Conservation (phyloP, 2,113 vertebrate genomes). For the Mustelus asterias region DNA sequence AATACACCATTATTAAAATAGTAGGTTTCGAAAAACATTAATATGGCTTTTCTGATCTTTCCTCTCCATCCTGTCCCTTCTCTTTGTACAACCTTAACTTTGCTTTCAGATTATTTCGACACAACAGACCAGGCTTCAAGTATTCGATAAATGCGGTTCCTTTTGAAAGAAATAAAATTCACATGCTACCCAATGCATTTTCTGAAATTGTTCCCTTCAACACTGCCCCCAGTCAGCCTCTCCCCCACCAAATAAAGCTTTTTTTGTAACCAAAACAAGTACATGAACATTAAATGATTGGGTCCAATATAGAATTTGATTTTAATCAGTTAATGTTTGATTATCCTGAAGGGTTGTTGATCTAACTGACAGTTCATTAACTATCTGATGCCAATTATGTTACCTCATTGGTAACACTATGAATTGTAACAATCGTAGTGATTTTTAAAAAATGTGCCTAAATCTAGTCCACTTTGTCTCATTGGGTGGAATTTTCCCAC, state of each 20-base stretch:
- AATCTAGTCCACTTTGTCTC: background rate
- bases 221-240: no score
- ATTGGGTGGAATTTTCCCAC: background rate
- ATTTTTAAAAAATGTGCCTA: background rate
- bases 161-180: background rate
- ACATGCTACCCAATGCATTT: background rate
- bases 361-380: background rate
- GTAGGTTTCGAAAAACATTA: background rate
- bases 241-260: background rate
- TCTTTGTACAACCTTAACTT: background rate
- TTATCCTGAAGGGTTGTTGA: background rate
- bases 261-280: background rate
- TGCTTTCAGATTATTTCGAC: background rate
- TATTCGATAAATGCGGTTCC: background rate
- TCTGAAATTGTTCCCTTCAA: background rate
- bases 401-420: background rate
- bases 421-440: background rate
- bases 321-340: background rate
- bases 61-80: background rate
- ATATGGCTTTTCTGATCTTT: background rate
- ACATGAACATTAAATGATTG: background rate
- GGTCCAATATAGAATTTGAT: background rate
- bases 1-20: background rate
- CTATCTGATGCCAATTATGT: background rate
- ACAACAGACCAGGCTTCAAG: background rate